Evolutionary conservation across 2,113 vertebrate genomes (phyloP).

Genomic region (Maccullochella peelii): DNA sequence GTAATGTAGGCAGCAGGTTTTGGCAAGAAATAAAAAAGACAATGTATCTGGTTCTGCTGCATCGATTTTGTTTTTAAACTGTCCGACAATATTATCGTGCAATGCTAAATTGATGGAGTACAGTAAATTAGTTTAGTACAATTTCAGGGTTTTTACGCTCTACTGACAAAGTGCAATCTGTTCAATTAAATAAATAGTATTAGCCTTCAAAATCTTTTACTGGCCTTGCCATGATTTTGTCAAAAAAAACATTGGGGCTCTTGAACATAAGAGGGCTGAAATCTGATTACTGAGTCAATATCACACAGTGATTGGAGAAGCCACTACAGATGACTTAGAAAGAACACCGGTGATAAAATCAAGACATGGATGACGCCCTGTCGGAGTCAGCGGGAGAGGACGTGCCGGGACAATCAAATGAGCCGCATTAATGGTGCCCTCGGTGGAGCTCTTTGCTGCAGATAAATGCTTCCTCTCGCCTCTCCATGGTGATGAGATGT

Average conservation of each 20-base stretch:
- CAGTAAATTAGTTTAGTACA: neutral
- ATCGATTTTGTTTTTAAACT: too few species aligned
- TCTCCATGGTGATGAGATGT: conserved; percentile 32
- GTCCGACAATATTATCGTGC: too few species aligned
- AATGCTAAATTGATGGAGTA: too few species aligned
- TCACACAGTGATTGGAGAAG: conserved; percentile 48
- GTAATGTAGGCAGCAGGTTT: too few species aligned
- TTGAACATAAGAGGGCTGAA: conserved; percentile 20
- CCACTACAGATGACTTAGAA: conserved; percentile 39
- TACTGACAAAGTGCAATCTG: neutral
- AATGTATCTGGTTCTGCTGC: too few species aligned
- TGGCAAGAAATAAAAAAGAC: too few species aligned
- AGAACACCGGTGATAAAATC: conserved; percentile 48
- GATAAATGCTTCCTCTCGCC: conserved; percentile 39
- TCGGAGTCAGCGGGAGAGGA: conserved; percentile 42
- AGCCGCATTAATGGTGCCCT: conserved; percentile 35
- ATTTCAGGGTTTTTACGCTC: neutral
- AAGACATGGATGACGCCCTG: conserved; percentile 40
- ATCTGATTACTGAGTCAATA: conserved; percentile 54
- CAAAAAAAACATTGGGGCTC: conserved; percentile 23
- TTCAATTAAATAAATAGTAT: neutral
- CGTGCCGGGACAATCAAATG: conserved; percentile 49
- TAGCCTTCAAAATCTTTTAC: neutral
- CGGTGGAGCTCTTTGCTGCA: neutral
- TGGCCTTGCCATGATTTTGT: neutral